phyloP scores from a whole-genome alignment of 2,888 invertebrate genomes.

The Dicranocentrus wangi region DNA sequence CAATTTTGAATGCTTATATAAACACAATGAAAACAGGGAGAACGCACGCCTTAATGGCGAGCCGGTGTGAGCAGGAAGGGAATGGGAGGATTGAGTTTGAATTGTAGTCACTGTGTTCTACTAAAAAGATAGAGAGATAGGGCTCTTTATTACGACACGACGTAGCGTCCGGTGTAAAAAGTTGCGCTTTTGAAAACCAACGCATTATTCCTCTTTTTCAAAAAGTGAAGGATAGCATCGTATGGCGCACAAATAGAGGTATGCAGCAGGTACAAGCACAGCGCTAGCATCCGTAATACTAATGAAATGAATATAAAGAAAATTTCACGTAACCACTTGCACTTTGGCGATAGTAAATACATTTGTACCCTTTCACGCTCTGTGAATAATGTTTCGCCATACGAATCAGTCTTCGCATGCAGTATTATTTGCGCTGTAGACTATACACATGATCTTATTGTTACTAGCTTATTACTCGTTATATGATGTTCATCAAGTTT shows the following conservation, averaged over 20 bases:
- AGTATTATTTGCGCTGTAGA: not conserved
- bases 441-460: not conserved
- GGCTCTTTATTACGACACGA: not conserved
- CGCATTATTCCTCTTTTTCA: not conserved
- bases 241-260: too few species aligned
- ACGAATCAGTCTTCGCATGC: too few species aligned
- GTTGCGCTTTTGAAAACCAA: constrained; percentile 17
- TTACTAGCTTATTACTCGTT: too few species aligned
- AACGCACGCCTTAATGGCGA: constrained; percentile 13
- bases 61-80: constrained; percentile 40
- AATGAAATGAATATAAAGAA: not conserved
- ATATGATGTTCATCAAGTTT: not conserved
- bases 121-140: constrained; percentile 33
- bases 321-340: constrained; percentile 45
- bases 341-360: constrained; percentile 35
- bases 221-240: not conserved
- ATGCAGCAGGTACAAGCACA: not conserved
- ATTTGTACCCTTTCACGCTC: not conserved
- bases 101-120: constrained; percentile 27
- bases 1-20: not conserved
- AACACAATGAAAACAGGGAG: not conserved
- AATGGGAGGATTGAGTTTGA: constrained; percentile 47
- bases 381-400: not conserved
- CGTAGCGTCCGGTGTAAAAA: constrained; percentile 24
- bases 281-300: constrained; percentile 6